Evolutionary conservation across 2,113 vertebrate genomes (phyloP).

Genomic region (Antechinus flavipes): DNA sequence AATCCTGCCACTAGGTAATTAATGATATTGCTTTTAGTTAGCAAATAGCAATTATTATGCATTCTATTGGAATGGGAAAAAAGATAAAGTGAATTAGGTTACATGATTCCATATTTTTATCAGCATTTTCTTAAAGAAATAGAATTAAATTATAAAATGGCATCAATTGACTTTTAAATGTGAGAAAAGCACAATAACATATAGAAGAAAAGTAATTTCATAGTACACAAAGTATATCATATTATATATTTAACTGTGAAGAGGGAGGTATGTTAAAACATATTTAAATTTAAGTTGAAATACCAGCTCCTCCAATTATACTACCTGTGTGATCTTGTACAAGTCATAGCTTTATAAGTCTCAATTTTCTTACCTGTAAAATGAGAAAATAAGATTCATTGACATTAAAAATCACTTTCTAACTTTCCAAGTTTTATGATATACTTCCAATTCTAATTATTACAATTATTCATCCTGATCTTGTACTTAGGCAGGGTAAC

Average conservation of each 20-base stretch:
- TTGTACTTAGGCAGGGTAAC: background rate
- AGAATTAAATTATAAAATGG: background rate
- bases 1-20: background rate
- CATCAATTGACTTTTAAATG: constrained; percentile 32
- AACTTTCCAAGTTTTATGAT: background rate
- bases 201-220: background rate
- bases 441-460: background rate
- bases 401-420: background rate
- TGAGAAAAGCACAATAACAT: background rate
- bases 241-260: rapidly evolving
- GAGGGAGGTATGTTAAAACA: background rate
- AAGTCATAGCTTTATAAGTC: background rate
- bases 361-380: background rate
- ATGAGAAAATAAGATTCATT: background rate
- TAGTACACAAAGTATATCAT: background rate
- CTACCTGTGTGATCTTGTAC: background rate
- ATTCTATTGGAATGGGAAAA: background rate
- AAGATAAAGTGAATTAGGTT: background rate
- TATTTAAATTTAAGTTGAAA: background rate
- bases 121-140: background rate
- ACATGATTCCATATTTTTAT: background rate
- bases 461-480: background rate
- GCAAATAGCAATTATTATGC: background rate
- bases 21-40: background rate
- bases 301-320: background rate